A percentile compares a stretch with the other conserved stretches of the same genome.
Conservation (phyloP, 1,140 invertebrate species). For the Tetramorium simillimum region DNA sequence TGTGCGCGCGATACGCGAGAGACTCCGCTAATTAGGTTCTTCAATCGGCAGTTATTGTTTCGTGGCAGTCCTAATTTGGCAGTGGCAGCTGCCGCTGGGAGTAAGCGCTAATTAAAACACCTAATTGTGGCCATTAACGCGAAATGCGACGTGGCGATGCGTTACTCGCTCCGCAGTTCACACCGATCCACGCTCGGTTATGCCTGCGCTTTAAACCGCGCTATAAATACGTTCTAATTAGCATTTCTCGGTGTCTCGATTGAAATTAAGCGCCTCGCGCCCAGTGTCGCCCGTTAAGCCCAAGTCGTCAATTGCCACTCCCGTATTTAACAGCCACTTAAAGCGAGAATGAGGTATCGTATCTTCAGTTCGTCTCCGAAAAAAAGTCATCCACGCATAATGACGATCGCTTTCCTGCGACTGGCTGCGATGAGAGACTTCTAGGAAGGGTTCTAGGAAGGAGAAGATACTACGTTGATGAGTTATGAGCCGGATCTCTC, state of each 20-base stretch:
- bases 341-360: slow-evolving; percentile 52
- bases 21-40: slow-evolving; percentile 82
- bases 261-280: slow-evolving; percentile 71
- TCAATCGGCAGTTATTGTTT: slow-evolving; percentile 85
- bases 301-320: slow-evolving; percentile 70
- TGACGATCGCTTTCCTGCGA: background rate
- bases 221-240: slow-evolving; percentile 78
- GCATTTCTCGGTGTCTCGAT: slow-evolving; percentile 77
- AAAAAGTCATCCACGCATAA: background rate
- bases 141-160: slow-evolving; percentile 81
- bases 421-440: background rate
- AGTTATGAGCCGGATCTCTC: background rate
- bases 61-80: slow-evolving; percentile 82
- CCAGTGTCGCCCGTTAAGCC: slow-evolving; percentile 64
- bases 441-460: background rate
- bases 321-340: slow-evolving; percentile 69
- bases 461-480: background rate
- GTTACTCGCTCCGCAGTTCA: slow-evolving; percentile 77
- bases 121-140: slow-evolving; percentile 85
- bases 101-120: slow-evolving; percentile 85
- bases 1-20: slow-evolving; percentile 56
- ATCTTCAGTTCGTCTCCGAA: slow-evolving; percentile 12
- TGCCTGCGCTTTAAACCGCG: slow-evolving; percentile 70
- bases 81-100: slow-evolving; percentile 80
- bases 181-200: slow-evolving; percentile 78